phyloP scores from a whole-genome alignment of 2,113 vertebrate species.

The Amia ocellicauda region DNA sequence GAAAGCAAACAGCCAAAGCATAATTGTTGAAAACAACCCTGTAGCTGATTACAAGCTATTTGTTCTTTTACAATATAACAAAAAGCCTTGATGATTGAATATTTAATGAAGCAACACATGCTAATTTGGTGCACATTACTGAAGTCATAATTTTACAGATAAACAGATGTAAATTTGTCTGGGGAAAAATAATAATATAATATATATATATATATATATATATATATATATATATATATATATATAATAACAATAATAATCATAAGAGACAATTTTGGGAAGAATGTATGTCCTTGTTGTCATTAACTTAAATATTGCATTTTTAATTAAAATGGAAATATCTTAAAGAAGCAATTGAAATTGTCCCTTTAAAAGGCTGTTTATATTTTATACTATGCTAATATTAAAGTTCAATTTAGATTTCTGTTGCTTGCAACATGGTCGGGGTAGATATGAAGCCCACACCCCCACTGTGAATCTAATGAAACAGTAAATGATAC shows the following conservation, averaged over 20 bases:
- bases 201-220: conserved; percentile 34
- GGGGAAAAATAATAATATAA: conserved; percentile 23
- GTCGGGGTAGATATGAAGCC: conserved; percentile 56
- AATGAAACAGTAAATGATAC: conserved; percentile 63
- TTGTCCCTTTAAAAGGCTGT: conserved; percentile 17
- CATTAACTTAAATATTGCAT: conserved; percentile 27
- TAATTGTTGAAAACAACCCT: conserved; percentile 67
- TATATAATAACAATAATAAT: too few relatives aligned
- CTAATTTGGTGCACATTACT: conserved; percentile 41
- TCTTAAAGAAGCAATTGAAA: not conserved
- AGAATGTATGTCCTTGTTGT: conserved; percentile 17
- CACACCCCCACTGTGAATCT: conserved; percentile 46
- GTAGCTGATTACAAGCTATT: conserved; percentile 64
- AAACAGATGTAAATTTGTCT: conserved; percentile 57
- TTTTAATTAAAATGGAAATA: conserved; percentile 21
- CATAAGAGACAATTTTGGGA: conserved; percentile 14
- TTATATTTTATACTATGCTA: conserved; percentile 28
- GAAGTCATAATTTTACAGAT: conserved; percentile 40
- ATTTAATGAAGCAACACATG: conserved; percentile 60
- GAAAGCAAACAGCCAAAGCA: conserved; percentile 46
- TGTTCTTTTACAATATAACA: conserved; percentile 42
- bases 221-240: too few relatives aligned
- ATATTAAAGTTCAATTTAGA: conserved; percentile 42
- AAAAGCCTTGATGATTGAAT: conserved; percentile 51
- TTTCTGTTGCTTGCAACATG: conserved; percentile 39